Conservation (phyloP, 1,140 invertebrate species). For the Stratiolaelaps scimitus region DNA sequence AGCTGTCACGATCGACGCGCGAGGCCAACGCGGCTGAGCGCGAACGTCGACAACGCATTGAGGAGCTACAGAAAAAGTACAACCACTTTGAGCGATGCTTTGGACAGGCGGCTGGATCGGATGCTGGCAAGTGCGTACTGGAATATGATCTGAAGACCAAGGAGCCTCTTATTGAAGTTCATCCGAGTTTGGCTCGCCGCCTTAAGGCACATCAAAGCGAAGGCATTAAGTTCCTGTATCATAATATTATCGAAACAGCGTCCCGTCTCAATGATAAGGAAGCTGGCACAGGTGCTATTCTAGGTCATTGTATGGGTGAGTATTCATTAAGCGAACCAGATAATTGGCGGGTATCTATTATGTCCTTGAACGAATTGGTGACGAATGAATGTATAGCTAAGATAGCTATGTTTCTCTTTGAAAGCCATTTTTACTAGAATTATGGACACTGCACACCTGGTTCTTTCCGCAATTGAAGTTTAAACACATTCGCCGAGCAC, state of each 20-base stretch:
- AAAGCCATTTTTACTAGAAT: no score
- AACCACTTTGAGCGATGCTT: neutral
- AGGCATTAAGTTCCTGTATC: conserved; percentile 92
- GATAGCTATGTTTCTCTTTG: no score
- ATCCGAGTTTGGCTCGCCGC: conserved; percentile 62
- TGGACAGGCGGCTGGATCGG: neutral
- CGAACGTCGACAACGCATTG: conserved; percentile 54
- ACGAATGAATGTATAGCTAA: no score
- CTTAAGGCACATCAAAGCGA: conserved; percentile 82
- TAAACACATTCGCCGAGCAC: no score
- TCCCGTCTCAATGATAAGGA: conserved; percentile 49
- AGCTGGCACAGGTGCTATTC: conserved; percentile 52
- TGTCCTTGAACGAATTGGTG: no score
- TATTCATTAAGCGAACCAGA: neutral
- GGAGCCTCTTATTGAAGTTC: conserved; percentile 62
- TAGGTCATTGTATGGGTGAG: conserved; percentile 70
- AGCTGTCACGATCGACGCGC: conserved; percentile 60
- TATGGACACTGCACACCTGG: no score
- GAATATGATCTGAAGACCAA: conserved; percentile 74
- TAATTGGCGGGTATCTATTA: no score
- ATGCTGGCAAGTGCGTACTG: conserved; percentile 46
- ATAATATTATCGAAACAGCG: conserved; percentile 77
- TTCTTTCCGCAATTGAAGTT: no score
- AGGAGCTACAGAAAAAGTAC: conserved; percentile 18
- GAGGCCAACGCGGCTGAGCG: conserved; percentile 75